Evolutionary conservation across 2,797 vertebrate species (phyloP).

Genomic region (Antennarius maculatus): DNA sequence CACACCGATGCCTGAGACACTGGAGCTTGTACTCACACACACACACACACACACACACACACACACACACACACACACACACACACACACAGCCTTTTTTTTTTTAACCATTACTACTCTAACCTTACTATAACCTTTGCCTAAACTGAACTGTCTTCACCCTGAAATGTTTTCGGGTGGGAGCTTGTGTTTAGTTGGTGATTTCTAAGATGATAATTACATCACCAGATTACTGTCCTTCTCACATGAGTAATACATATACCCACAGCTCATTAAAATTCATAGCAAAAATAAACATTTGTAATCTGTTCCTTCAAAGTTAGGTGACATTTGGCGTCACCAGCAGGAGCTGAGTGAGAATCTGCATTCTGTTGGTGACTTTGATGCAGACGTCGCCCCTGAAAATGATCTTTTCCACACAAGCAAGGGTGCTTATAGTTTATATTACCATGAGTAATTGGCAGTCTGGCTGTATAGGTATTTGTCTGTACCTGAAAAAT

Average conservation of each 20-base stretch:
- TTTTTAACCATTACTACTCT: too few relatives aligned
- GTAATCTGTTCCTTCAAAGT: neutral
- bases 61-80: slow-evolving; percentile 7
- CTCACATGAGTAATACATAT: too few relatives aligned
- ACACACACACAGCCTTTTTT: neutral
- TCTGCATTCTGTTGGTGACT: slow-evolving; percentile 35
- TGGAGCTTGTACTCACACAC: slow-evolving; percentile 47
- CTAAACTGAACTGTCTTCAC: neutral
- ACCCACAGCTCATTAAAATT: too few relatives aligned
- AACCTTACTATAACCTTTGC: too few relatives aligned
- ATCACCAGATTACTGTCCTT: too few relatives aligned
- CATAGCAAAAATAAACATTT: neutral
- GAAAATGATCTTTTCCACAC: slow-evolving; percentile 48
- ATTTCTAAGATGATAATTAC: too few relatives aligned
- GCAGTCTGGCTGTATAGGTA: slow-evolving; percentile 49
- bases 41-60: slow-evolving; percentile 14
- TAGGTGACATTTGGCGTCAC: neutral
- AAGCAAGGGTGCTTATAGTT: slow-evolving; percentile 56
- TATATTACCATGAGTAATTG: slow-evolving; percentile 59
- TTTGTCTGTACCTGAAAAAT: slow-evolving; percentile 64
- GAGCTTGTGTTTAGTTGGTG: too few relatives aligned
- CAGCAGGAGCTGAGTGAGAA: slow-evolving; percentile 7
- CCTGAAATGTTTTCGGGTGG: too few relatives aligned
- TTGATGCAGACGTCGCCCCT: slow-evolving; percentile 34
- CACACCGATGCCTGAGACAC: slow-evolving; percentile 65